Conservation (phyloP, 2,888 invertebrate species). For the Ophioninae sp. region DNA sequence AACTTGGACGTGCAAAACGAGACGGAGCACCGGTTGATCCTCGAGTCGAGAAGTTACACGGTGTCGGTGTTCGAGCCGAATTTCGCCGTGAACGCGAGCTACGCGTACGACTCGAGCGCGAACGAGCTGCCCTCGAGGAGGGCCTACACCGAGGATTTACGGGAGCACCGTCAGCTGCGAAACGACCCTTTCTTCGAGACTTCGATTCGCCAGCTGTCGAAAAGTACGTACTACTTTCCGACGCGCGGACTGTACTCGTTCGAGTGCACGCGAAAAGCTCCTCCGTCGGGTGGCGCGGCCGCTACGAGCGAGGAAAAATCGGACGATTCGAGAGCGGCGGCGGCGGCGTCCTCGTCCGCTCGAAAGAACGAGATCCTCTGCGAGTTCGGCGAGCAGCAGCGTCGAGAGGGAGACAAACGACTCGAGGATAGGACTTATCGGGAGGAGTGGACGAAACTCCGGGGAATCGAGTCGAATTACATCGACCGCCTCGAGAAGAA, state of each 20-base stretch:
- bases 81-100: constrained; percentile 65
- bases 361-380: constrained; percentile 40
- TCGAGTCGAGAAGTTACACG: constrained; percentile 83
- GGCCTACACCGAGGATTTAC: constrained; percentile 76
- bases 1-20: constrained; percentile 77
- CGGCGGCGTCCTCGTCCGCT: not conserved
- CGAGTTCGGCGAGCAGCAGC: constrained; percentile 48
- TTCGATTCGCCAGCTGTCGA: constrained; percentile 83
- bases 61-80: constrained; percentile 75
- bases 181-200: constrained; percentile 84
- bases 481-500: constrained; percentile 66
- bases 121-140: constrained; percentile 74
- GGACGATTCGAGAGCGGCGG: constrained; percentile 58
- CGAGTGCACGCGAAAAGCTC: constrained; percentile 58
- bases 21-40: constrained; percentile 81
- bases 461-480: constrained; percentile 64
- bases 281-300: not conserved
- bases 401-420: constrained; percentile 39
- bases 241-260: constrained; percentile 82
- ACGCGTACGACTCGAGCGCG: constrained; percentile 80
- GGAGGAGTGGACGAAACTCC: constrained; percentile 66
- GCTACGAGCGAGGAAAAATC: constrained; percentile 47
- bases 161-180: constrained; percentile 82
- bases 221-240: constrained; percentile 84
- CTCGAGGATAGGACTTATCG: constrained; percentile 53